Evolutionary conservation across 2,797 vertebrate genomes (phyloP).

Genomic region (Poecile montanus): DNA sequence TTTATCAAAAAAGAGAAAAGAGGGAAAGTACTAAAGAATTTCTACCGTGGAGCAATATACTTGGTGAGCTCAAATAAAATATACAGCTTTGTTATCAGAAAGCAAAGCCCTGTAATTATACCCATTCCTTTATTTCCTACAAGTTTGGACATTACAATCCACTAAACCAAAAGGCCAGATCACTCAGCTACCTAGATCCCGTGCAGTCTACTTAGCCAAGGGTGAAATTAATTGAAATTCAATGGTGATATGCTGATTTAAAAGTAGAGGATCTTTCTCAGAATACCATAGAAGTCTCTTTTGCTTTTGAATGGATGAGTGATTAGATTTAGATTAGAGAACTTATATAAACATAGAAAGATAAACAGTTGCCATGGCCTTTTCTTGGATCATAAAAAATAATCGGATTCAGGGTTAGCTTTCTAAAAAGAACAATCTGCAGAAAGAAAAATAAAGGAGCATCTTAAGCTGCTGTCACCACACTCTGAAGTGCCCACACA

Average conservation of each 20-base stretch:
- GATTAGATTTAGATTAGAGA: constrained; percentile 44
- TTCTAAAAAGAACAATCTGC: constrained; percentile 28
- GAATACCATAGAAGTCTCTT: neutral
- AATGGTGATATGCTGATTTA: constrained; percentile 21
- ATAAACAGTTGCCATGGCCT: constrained; percentile 40
- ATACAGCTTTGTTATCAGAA: neutral
- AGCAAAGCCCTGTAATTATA: neutral
- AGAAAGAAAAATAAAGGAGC: constrained; percentile 48
- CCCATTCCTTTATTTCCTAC: constrained; percentile 11
- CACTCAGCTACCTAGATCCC: neutral
- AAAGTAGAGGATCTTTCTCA: neutral
- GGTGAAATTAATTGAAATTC: constrained; percentile 58
- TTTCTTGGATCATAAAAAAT: constrained; percentile 57
- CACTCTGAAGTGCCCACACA: constrained; percentile 2
- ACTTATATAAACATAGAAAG: constrained; percentile 38
- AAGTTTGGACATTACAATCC: neutral
- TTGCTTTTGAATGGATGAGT: constrained; percentile 35
- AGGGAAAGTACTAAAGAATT: neutral
- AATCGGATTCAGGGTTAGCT: constrained; percentile 16
- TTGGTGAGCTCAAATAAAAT: constrained; percentile 9
- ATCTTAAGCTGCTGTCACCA: constrained; percentile 20
- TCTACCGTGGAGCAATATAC: neutral
- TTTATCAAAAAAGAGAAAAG: neutral
- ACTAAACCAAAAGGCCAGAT: constrained; percentile 13
- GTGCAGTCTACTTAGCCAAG: neutral